A percentile compares a stretch with the other conserved stretches of the same genome.
These are phyloP conservation scores for Gopherus evgoodei DNA, from an alignment of 2,113 vertebrate species.

Conservation along the genomic window DNA sequence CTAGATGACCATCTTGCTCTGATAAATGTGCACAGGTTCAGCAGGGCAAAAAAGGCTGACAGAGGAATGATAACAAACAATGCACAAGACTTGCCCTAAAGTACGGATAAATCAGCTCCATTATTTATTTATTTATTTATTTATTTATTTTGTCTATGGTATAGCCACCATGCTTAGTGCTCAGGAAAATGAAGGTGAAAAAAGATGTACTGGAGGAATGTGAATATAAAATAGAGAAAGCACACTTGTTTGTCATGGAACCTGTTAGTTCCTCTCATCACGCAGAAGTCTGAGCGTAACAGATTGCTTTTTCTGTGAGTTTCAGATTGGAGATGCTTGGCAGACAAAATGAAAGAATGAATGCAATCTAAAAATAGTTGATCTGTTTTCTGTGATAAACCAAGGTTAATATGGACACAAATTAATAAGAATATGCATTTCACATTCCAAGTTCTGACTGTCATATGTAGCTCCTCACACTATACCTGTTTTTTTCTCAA, in stretches of 20 bases:
- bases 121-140: not conserved
- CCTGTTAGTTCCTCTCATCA: not conserved
- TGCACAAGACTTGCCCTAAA: not conserved
- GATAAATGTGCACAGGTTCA: conserved; percentile 35
- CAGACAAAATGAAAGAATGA: conserved; percentile 34
- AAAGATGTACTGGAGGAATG: not conserved
- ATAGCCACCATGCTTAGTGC: not conserved
- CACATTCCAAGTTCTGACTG: conserved; percentile 4
- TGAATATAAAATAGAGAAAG: not conserved
- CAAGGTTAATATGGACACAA: not conserved
- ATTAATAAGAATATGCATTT: conserved; percentile 27
- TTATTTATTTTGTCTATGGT: not conserved
- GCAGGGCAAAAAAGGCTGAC: conserved; percentile 15
- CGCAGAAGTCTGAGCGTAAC: not conserved
- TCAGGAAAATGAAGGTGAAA: not conserved
- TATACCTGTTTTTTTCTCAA: not conserved
- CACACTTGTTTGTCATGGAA: not conserved
- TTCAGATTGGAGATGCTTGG: conserved; percentile 37
- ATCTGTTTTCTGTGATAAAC: not conserved
- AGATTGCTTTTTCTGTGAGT: conserved; percentile 41
- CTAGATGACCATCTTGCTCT: conserved; percentile 14
- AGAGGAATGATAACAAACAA: conserved; percentile 26
- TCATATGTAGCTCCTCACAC: not conserved
- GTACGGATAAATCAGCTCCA: not conserved
- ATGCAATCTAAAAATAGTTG: conserved; percentile 39